Evolutionary conservation across 2,888 invertebrate genomes (phyloP), one percentile per base, ranked within the genome.

Genomic region (Protophormia terraenovae): DNA sequence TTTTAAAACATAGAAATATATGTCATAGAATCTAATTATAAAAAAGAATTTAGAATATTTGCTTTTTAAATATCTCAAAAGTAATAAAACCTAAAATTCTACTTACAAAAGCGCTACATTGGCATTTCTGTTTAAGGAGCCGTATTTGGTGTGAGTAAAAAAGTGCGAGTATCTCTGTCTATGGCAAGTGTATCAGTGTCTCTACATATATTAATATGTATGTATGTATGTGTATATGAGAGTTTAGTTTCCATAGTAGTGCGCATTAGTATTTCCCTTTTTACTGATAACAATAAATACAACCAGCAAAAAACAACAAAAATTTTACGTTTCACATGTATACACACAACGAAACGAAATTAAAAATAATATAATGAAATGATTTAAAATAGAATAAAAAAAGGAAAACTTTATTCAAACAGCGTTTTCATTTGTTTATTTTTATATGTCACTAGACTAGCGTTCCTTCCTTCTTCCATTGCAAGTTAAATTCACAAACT

Each of bases 231-330:
- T 69, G 38, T 75, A 64, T n/a, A 32, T 16, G 73, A 55, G 72
- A 80, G 72, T 67, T 77, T 16, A 64, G 27, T 75, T 78, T 50
- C 35, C 35, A 47, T 58, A 75, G 78, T 69, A 64, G 82, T 82
- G 85, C 82, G 85, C 85, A 85, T 53, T 75, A 60, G 82, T 78
- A 66, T 72, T 83, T 69, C 58, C 72, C 38, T 67, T 73, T 80
- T 38, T 38, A 66, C 45, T 73, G 73, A 80, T 66, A 80, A 73
- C 47, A 66, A 58, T 53, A 66, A 72, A 66, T 64, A 47, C 64
- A 72, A 72, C 1, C 38, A 64, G 47, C 7, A 55, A 19, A 35
- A 62, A 7, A n/a, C 47, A 47, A 2, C n/a, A 41, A 8, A 22
- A n/a, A 24, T 2, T 16, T 3, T 41, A 35, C 19, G 22, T 58